phyloP scores from a whole-genome alignment of 2,797 vertebrate species.

The Peromyscus nudipes region DNA sequence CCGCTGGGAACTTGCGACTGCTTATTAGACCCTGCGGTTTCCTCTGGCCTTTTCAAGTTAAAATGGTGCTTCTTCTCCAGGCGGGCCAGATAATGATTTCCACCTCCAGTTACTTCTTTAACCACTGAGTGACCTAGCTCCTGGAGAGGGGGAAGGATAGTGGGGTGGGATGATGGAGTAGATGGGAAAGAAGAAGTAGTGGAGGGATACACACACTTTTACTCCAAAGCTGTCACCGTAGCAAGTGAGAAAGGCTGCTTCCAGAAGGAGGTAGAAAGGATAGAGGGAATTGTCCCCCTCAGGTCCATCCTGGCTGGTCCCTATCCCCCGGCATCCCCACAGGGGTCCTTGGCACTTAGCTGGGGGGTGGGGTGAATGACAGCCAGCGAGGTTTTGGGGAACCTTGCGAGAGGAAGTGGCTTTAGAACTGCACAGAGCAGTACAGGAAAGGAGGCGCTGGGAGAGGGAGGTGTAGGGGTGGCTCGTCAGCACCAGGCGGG shows the following conservation, averaged over 20 bases:
- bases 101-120: constrained; percentile 29
- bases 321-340: not conserved
- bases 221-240: not conserved
- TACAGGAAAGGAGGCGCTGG: constrained; percentile 87
- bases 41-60: constrained; percentile 45
- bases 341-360: not conserved
- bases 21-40: not conserved
- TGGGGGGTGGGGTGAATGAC: not conserved
- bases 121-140: not conserved
- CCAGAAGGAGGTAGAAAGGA: not conserved
- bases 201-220: not conserved
- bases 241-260: not conserved
- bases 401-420: constrained; percentile 93
- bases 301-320: not conserved
- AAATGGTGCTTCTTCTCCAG: constrained; percentile 48
- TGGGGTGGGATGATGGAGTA: not conserved
- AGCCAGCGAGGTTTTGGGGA: constrained; percentile 61
- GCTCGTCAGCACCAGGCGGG: constrained; percentile 68
- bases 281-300: not conserved
- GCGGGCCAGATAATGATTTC: constrained; percentile 18
- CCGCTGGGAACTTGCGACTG: constrained; percentile 61
- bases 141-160: not conserved
- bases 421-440: constrained; percentile 87
- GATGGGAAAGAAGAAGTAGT: not conserved
- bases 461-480: constrained; percentile 88